Evolutionary conservation across 2,797 vertebrate genomes (phyloP), one percentile per base, ranked within the genome.

Genomic region (Mormyrops attenuatus): DNA sequence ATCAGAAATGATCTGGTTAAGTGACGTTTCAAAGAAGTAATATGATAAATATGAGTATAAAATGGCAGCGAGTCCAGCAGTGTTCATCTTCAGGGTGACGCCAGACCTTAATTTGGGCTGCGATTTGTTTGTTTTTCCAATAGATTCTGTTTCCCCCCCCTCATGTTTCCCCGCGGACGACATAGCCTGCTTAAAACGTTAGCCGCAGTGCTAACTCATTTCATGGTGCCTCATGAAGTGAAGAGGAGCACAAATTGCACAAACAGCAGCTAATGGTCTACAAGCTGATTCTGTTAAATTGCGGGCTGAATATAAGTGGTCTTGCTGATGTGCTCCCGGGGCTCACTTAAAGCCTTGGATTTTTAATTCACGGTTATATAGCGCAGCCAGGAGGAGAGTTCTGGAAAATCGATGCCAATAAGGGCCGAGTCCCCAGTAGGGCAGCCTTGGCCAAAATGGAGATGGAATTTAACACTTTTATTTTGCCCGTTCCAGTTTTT

Each of bases 111-210:
- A 47, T 82, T 82, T 82, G 7, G 38, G 0, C 77, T 82, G 77
- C n/a, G 7, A 82, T n/a, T 82, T 82, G 77, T 82, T 82, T 82
- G 41, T 82, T 82, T 82, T 82, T 82, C 77, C 77, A 47, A 82
- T 82, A 82, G 38, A 82, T 20, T 11, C 38, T 7, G 26, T 30
- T 30, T 1, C 55, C 55, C 55, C 15, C 34, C 7, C 38, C 38
- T 38, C 34, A 17, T 44, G 17, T 47, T 80, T n/a, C n/a, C n/a
- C n/a, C 73, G 0, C 0, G 0, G 73, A 13, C 47, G 73, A 80
- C 20, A 41, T 80, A 20, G 41, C 41, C 73, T n/a, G 73, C 38
- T 80, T 44, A 44, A 80, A 44, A 80, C 13, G 1, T 7, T 77
- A 38, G 69, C 69, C 2, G 2, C 15, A 77, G 69, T 0, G 69